Evolutionary conservation across 1,140 invertebrate species (phyloP), one percentile per base, ranked within the genome.

Genomic region (Carcinoscorpius rotundicauda): DNA sequence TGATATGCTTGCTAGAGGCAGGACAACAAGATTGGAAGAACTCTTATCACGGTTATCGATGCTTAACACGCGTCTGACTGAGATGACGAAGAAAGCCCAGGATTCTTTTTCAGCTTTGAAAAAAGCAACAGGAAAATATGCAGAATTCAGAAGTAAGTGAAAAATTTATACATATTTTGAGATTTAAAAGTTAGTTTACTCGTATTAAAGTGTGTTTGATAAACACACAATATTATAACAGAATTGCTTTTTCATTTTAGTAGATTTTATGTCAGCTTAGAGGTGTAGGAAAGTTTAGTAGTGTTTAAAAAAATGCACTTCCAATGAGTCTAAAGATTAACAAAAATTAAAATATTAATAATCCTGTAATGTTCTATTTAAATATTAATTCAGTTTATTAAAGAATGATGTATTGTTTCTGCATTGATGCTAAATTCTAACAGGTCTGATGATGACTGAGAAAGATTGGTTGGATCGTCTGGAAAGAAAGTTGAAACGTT

Each of bases 381-480:
- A 29, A 29, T 29, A 29, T 29, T 29, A 29, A 29, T 29, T 29
- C 29, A 29, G 29, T 29, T 29, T 29, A 29, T 29, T 29, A 1
- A 29, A 29, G 29, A 29, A 29, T 29, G 29, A 29, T 29, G 29
- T 29, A 29, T 29, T 29, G 0, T 29, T 29, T 29, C 29, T 29
- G 29, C 29, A 29, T 29, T 29, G 29, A 29, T 29, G 29, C 29
- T 29, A 29, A 29, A 29, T 29, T 29, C 29, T 29, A 29, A 29
- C 52, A 63, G 63, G 58, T 64, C 56, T 72, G 10, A 60, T 72
- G 4, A 71, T 68, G 63, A 66, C 58, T 49, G 88, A 92, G 78
- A 84, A 81, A 66, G 86, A 87, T 60, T 93, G 89, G 83, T 78
- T 93, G 65, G 87, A 90, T 74, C 84, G 86, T 66, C 77, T 95